Conservation (phyloP, 2,113 vertebrate genomes). For the Nasalis larvatus region DNA sequence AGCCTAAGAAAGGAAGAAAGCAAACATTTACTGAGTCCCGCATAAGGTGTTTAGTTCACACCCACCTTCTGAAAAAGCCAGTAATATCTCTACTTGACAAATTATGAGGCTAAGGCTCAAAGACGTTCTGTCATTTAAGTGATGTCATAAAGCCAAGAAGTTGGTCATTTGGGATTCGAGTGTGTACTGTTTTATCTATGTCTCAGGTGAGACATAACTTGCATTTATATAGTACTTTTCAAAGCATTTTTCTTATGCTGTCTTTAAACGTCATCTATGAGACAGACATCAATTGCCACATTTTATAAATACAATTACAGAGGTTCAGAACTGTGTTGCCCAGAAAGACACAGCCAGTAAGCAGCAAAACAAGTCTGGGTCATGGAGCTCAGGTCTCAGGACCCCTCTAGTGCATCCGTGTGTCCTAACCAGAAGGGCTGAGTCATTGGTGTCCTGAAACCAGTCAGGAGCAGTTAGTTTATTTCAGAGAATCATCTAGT, state of each 20-base stretch:
- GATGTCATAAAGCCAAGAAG: not conserved
- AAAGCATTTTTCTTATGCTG: not conserved
- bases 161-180: not conserved
- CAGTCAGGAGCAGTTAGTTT: not conserved
- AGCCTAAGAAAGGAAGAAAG: not conserved
- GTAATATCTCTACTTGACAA: not conserved
- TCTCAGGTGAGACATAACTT: not conserved
- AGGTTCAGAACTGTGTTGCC: not conserved
- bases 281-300: not conserved
- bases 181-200: not conserved
- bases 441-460: not conserved
- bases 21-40: not conserved
- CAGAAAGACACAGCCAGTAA: not conserved
- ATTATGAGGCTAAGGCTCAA: not conserved
- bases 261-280: slow-evolving; percentile 12
- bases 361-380: not conserved
- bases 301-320: not conserved
- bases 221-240: not conserved
- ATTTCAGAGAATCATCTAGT: slow-evolving; percentile 20
- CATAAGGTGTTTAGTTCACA: not conserved
- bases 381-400: not conserved
- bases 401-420: not conserved
- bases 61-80: not conserved
- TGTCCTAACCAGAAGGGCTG: not conserved
- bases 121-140: not conserved